These are phyloP conservation scores for Natrix natrix DNA, from an alignment of 2,797 vertebrate genomes.

Conservation along the genomic window DNA sequence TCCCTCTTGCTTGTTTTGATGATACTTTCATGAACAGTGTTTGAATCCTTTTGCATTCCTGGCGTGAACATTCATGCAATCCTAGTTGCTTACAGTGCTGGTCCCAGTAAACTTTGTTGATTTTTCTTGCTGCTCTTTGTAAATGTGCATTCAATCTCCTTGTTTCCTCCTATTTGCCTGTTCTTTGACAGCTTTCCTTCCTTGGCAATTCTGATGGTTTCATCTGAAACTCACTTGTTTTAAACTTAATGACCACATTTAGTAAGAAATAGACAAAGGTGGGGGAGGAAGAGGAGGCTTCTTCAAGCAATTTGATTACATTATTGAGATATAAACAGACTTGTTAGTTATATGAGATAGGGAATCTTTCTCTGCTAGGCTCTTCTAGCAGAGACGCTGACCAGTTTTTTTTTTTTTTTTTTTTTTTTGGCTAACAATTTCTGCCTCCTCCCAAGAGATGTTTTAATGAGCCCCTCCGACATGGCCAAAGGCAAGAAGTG, in stretches of 20 bases:
- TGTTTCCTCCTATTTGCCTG: not conserved
- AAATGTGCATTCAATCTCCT: not conserved
- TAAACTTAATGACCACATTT: not conserved
- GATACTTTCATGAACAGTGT: not conserved
- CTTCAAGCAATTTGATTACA: slow-evolving; percentile 84
- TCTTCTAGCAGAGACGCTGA: slow-evolving; percentile 74
- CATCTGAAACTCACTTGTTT: not conserved
- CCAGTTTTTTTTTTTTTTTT: slow-evolving; percentile 78
- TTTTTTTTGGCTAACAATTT: slow-evolving; percentile 86
- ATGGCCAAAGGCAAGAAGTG: slow-evolving; percentile 90
- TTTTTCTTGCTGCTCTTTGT: not conserved
- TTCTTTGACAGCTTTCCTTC: not conserved
- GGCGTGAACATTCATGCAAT: not conserved
- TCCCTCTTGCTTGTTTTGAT: not conserved
- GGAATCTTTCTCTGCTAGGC: slow-evolving; percentile 74
- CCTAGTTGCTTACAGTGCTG: not conserved
- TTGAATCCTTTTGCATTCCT: not conserved
- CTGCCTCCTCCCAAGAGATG: slow-evolving; percentile 86
- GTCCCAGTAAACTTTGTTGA: not conserved
- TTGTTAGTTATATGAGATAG: slow-evolving; percentile 76
- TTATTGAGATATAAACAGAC: slow-evolving; percentile 78
- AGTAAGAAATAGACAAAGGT: not conserved
- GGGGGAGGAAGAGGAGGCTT: slow-evolving; percentile 25
- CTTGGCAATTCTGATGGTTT: not conserved
- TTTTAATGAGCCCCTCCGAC: slow-evolving; percentile 95